phyloP scores from a whole-genome alignment of 2,797 vertebrate species.

The Menidia menidia region DNA sequence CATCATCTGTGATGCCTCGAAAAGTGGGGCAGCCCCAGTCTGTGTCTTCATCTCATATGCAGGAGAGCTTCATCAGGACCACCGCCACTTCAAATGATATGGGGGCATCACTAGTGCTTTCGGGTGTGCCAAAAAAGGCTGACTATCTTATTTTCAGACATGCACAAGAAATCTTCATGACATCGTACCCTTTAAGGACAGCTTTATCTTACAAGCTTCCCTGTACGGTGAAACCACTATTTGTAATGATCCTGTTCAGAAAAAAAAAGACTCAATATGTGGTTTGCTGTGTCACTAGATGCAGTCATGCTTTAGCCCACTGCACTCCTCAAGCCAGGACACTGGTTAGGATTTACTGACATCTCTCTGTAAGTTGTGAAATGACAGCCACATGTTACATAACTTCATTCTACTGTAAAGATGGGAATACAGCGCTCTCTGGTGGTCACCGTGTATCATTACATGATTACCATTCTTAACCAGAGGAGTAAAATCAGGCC shows the following conservation, averaged over 20 bases:
- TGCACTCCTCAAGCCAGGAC: neutral
- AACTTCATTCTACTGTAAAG: slow-evolving; percentile 8
- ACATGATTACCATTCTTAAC: neutral
- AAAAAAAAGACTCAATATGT: slow-evolving; percentile 9
- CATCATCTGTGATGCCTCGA: slow-evolving; percentile 22
- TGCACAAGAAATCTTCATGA: neutral
- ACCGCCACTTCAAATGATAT: neutral
- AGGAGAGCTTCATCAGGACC: slow-evolving; percentile 24
- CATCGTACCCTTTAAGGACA: neutral
- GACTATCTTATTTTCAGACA: neutral
- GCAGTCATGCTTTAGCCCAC: neutral
- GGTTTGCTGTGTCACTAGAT: slow-evolving; percentile 11
- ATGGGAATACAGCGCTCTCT: slow-evolving; percentile 33
- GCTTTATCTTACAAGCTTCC: neutral
- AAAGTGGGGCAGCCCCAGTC: slow-evolving; percentile 55
- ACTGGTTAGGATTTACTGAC: slow-evolving; percentile 47
- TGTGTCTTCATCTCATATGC: slow-evolving; percentile 22
- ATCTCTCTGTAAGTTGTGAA: slow-evolving; percentile 50
- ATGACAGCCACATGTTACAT: slow-evolving; percentile 36
- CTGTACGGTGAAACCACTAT: neutral
- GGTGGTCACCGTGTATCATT: slow-evolving; percentile 27
- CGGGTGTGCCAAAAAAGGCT: slow-evolving; percentile 3
- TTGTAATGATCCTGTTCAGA: neutral
- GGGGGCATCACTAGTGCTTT: slow-evolving; percentile 13
- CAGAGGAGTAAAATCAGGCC: slow-evolving; percentile 30